Percentiles rank a stretch among this genome's conserved stretches.
Evolutionary conservation across 2,797 vertebrate species (phyloP).

Genomic region (Xenentodon cancila): DNA sequence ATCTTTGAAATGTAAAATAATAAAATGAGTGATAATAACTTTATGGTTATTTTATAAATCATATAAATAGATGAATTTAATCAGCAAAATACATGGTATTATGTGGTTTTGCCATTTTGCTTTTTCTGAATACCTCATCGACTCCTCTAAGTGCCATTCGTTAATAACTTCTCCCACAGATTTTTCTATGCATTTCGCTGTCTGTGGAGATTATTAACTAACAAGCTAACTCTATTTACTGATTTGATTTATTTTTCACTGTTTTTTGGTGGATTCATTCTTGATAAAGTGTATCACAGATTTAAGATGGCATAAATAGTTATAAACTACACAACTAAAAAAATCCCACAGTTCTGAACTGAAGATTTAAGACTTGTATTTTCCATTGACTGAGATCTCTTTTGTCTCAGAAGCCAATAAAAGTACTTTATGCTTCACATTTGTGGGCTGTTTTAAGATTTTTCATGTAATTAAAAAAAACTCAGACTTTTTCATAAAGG

Average conservation of each 20-base stretch:
- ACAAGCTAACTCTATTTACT: no score
- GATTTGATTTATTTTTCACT: no score
- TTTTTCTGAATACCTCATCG: conserved; percentile 18
- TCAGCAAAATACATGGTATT: background rate
- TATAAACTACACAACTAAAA: background rate
- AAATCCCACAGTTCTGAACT: background rate
- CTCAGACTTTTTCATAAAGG: background rate
- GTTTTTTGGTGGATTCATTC: background rate
- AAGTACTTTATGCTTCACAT: no score
- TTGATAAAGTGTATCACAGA: background rate
- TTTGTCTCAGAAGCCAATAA: no score
- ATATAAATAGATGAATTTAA: no score
- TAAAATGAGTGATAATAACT: conserved; percentile 2
- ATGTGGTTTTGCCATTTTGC: conserved; percentile 19
- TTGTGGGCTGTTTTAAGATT: background rate
- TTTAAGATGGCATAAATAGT: background rate
- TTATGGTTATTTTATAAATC: no score
- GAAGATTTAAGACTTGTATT: background rate
- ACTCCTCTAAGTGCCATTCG: conserved; percentile 2
- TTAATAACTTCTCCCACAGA: conserved; percentile 1
- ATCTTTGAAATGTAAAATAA: background rate
- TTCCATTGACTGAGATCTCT: no score
- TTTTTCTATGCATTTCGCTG: background rate
- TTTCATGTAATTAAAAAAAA: no score
- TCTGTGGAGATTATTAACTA: no score